Conservation (phyloP, 2,797 vertebrate species). For the Lepilemur septentrionalis region DNA sequence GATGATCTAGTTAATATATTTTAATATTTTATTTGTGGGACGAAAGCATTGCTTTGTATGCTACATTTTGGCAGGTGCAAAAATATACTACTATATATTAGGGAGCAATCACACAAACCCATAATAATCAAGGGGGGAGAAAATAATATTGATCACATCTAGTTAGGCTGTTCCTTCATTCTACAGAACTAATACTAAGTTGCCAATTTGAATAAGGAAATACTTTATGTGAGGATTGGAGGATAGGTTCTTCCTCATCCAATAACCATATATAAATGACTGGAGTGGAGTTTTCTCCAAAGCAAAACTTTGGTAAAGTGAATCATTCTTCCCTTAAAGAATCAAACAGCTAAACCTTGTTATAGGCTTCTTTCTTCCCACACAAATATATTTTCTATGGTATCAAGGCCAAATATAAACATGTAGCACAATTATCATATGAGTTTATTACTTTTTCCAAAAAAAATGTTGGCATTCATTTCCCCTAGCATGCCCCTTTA, state of each 20-base stretch:
- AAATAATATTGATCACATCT: background rate
- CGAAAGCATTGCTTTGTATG: background rate
- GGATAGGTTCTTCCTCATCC: background rate
- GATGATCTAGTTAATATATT: conserved; percentile 25
- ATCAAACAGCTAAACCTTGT: background rate
- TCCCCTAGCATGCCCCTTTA: background rate
- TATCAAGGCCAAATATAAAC: background rate
- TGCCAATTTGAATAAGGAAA: conserved; percentile 24
- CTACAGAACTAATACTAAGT: background rate
- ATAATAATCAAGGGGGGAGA: background rate
- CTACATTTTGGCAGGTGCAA: conserved; percentile 5
- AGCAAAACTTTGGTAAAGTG: background rate
- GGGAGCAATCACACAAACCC: background rate
- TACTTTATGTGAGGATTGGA: background rate
- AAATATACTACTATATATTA: conserved; percentile 14
- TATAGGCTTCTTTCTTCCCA: background rate
- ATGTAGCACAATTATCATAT: background rate
- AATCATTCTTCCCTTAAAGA: background rate
- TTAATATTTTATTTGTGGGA: conserved; percentile 50
- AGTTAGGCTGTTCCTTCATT: background rate
- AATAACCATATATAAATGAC: background rate
- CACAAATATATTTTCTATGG: background rate
- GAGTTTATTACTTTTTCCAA: background rate
- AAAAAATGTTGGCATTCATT: conserved; percentile 1
- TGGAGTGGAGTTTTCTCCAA: background rate